A percentile compares a stretch with the other conserved stretches of the same genome.
phyloP scores from a whole-genome alignment of 1,140 invertebrate species.

The Dendrolimus punctatus region DNA sequence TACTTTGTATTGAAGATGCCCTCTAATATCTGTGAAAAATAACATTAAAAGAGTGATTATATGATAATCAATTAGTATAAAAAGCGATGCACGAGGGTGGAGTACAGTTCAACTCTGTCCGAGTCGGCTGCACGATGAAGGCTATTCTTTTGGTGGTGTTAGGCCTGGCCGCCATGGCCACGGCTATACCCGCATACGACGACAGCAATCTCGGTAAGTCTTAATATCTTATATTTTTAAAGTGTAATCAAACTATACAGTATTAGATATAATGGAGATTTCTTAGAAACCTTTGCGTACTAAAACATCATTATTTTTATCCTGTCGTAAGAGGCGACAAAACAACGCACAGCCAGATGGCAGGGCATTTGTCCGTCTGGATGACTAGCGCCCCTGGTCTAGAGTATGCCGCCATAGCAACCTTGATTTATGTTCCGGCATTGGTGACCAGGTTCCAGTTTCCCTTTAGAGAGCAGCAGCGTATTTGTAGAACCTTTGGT shows the following conservation, averaged over 20 bases:
- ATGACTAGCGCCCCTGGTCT: no score
- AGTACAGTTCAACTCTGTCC: conserved; percentile 34
- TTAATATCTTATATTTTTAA: conserved; percentile 1
- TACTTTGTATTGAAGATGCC: conserved; percentile 4
- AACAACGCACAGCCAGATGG: no score
- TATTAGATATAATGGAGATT: neutral
- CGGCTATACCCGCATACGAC: conserved; percentile 30
- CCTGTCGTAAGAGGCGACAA: no score
- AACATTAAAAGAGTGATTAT: conserved; percentile 11
- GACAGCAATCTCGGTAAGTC: conserved; percentile 28
- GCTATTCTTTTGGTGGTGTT: conserved; percentile 31
- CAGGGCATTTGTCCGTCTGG: no score
- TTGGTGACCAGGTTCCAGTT: no score
- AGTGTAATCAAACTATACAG: neutral
- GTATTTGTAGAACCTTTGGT: no score
- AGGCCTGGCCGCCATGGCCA: conserved; percentile 36
- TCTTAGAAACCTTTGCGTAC: no score
- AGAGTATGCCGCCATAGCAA: no score
- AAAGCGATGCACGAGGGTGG: conserved; percentile 10
- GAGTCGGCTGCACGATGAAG: conserved; percentile 40
- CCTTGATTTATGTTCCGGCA: no score
- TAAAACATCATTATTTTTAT: no score
- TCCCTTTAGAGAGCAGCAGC: no score
- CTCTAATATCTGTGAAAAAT: conserved; percentile 9
- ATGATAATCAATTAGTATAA: conserved; percentile 26